Evolutionary conservation across 2,797 vertebrate species (phyloP).

Genomic region (Melanotaenia pygmaea): DNA sequence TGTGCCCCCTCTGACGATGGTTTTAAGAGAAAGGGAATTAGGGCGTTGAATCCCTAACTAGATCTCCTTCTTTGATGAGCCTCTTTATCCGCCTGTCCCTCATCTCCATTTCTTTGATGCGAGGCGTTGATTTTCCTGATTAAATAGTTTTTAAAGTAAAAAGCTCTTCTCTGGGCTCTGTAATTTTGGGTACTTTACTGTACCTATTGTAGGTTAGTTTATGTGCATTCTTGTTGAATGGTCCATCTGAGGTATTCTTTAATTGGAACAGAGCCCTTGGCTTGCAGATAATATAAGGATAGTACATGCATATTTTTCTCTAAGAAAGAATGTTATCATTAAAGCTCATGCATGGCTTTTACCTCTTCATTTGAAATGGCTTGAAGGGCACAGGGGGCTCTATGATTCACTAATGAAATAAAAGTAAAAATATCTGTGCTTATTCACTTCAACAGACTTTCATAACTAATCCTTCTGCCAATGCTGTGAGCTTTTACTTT

Average conservation of each 20-base stretch:
- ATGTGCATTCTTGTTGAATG: conserved; percentile 75
- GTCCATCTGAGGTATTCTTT: conserved; percentile 77
- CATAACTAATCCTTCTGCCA: conserved; percentile 42
- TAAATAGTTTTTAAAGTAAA: conserved; percentile 85
- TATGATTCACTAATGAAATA: conserved; percentile 70
- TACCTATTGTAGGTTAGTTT: conserved; percentile 78
- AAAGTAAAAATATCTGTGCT: conserved; percentile 63
- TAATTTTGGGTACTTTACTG: conserved; percentile 81
- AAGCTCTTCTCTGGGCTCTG: conserved; percentile 75
- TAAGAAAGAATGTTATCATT: conserved; percentile 74
- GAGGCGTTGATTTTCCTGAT: conserved; percentile 84
- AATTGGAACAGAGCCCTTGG: conserved; percentile 80
- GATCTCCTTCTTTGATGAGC: conserved; percentile 84
- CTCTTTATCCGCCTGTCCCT: conserved; percentile 81
- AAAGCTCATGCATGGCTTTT: conserved; percentile 72
- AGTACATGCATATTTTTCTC: conserved; percentile 74
- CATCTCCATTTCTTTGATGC: conserved; percentile 85
- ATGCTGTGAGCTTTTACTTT: conserved; percentile 50
- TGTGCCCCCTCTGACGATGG: conserved; percentile 78
- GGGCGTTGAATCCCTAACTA: conserved; percentile 80
- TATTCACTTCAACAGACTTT: conserved; percentile 56
- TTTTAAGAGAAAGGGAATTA: conserved; percentile 84
- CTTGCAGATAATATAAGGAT: conserved; percentile 75
- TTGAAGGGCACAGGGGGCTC: conserved; percentile 60
- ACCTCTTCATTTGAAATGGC: conserved; percentile 78